Base-by-base conservation (phyloP, 2,888 invertebrate species). In the Crossocerus cetratus region DNA sequence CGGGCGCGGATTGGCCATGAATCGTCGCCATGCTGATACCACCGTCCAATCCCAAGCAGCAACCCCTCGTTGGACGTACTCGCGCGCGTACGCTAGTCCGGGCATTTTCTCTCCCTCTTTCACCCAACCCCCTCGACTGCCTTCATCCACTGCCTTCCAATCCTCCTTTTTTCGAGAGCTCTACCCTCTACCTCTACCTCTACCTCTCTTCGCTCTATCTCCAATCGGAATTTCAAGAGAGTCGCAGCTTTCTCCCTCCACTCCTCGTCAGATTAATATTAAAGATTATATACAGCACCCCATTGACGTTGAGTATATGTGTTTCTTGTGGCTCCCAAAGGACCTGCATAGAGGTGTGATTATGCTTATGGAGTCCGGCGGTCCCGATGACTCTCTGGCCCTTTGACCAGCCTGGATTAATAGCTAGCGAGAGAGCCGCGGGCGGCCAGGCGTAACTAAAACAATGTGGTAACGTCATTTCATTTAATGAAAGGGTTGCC, bases 21-120 rank as follows among this genome's bases (percentile, higher is more conserved):
- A 14, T n/a, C 44, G 72, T 78, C 78, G 81, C 81, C 81, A 81
- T 81, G 73, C 70, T 78, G 72, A 58, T 32, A 69, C 42, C 70
- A 61, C 22, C 23, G 63, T 63, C 81, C 78, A 80, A 81, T 81
- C 74, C 61, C 44, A 43, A 71, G 13, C 43, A 18, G 32, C 32
- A 32, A 55, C 65, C 55, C 62, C 64, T 73, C 58, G 61, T 64
- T 73, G 65, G 56, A 32, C 60, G 53, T 61, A 65, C 66, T 66
- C 60, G 54, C 63, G 45, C 45, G 68, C 73, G 68, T 49, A 16
- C 49, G 49, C 73, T 72, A 66, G 69, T 32, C 32, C 32, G 67
- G 64, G 60, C 60, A 49, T 61, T 32, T 43, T 23, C 58, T 44
- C 65, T 73, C 64, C 54, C 69, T 21, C 54, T 64, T 42, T 43